A percentile compares a stretch with the other conserved stretches of the same genome.
Evolutionary conservation across 2,113 vertebrate species (phyloP).

Genomic region (Origma solitaria): DNA sequence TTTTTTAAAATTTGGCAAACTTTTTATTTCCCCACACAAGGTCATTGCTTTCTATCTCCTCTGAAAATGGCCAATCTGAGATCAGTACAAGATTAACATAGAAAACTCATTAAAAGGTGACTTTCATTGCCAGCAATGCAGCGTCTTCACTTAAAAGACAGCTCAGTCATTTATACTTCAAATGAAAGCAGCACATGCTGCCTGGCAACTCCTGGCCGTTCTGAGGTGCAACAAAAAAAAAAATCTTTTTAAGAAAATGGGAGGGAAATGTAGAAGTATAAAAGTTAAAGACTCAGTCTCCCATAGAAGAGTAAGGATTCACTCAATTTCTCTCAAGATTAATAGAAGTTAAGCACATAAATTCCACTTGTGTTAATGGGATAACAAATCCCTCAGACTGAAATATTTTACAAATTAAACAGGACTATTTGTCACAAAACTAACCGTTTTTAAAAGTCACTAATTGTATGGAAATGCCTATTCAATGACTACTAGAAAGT

Average conservation of each 20-base stretch:
- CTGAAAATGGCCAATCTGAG: background rate
- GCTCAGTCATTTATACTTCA: background rate
- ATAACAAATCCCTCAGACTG: conserved; percentile 7
- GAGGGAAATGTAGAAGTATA: background rate
- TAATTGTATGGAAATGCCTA: background rate
- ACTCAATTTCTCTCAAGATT: background rate
- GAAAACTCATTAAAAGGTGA: conserved; percentile 28
- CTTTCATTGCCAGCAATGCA: background rate
- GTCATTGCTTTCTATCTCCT: conserved; percentile 3
- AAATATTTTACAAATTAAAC: conserved; percentile 19
- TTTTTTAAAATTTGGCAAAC: background rate
- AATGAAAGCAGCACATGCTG: background rate
- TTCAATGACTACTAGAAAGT: background rate
- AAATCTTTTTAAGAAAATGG: background rate
- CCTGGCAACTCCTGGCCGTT: background rate
- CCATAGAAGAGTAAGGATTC: background rate
- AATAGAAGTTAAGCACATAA: background rate
- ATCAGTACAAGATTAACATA: conserved; percentile 41
- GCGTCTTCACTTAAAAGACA: background rate
- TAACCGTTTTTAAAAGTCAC: background rate
- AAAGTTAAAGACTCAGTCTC: background rate
- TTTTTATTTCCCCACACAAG: background rate
- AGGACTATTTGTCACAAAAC: background rate
- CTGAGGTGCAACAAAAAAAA: background rate
- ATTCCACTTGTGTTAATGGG: background rate